Evolutionary conservation across 2,797 vertebrate genomes (phyloP), one percentile per base, ranked within the genome.

Genomic region (Brachymystax lenok): DNA sequence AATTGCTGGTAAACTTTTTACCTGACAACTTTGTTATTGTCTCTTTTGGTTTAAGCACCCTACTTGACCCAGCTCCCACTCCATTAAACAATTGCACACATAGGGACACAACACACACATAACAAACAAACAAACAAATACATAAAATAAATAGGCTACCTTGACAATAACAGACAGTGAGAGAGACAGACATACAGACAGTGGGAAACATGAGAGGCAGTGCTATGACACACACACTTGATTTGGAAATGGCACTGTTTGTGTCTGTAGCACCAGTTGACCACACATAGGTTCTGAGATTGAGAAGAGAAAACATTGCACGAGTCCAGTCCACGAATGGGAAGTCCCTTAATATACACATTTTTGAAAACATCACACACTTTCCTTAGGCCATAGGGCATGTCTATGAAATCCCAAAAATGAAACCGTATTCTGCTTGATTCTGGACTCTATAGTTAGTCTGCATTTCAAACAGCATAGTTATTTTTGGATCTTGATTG

Each of bases 251-350:
- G 90, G 90, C 92, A 93, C 90, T 90, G 85, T 90, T 92, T 89
- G 86, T 91, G 91, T 93, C 89, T 93, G 90, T 94, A 95, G 94
- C 94, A 95, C 94, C 94, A 94, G 92, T 95, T 93, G 85, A 87
- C 93, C 90, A 93, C 90, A 92, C 86, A 88, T 93, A 90, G 91
- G 94, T 95, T 95, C 94, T 95, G 94, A 95, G 93, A 94, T 94
- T 94, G 95, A 95, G 95, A 95, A 95, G 94, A 95, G 94, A 95
- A 95, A 94, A 93, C 82, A 92, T 83, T 90, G 90, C 89, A 93
- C 85, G 70, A 90, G 88, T 92, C 93, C 92, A 90, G 90, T 92
- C 90, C 85, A 80, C 87, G 81, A 81, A 83, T 73, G 78, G 84
- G 70, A 75, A 85, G 85, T 89, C 83, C 86, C 82, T 90, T 86